Conservation (phyloP, 2,888 invertebrate genomes). For the Laspeyria flexula region DNA sequence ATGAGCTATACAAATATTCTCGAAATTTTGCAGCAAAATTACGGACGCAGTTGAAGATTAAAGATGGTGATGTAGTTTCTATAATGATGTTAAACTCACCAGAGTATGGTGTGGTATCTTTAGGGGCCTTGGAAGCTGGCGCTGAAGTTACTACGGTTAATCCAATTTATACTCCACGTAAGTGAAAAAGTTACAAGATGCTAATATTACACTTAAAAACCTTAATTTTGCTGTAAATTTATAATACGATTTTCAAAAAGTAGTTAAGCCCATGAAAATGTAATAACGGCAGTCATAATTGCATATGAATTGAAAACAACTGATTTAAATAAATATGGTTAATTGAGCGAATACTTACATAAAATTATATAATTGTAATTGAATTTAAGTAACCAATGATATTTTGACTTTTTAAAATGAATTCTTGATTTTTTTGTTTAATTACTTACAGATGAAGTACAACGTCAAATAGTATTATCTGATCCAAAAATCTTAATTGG, state of each 20-base stretch:
- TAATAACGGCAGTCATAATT: too few species aligned
- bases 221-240: too few species aligned
- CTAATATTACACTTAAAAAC: background rate
- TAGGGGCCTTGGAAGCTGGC: constrained; percentile 89
- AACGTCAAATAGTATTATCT: constrained; percentile 86
- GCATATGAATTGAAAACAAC: too few species aligned
- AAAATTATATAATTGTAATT: too few species aligned
- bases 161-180: constrained; percentile 88
- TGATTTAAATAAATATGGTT: too few species aligned
- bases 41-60: constrained; percentile 86
- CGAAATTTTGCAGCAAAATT: constrained; percentile 87
- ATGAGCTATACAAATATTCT: constrained; percentile 86
- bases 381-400: too few species aligned
- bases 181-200: too few species aligned
- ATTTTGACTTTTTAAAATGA: too few species aligned
- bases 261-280: too few species aligned
- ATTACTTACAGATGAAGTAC: constrained; percentile 88
- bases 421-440: too few species aligned
- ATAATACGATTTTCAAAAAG: too few species aligned
- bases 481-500: constrained; percentile 87
- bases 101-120: constrained; percentile 87
- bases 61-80: constrained; percentile 87
- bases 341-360: too few species aligned
- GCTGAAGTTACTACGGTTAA: constrained; percentile 89
- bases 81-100: constrained; percentile 90